Evolutionary conservation across 2,113 vertebrate species (phyloP).

Genomic region (Neopipo cinnamomea): DNA sequence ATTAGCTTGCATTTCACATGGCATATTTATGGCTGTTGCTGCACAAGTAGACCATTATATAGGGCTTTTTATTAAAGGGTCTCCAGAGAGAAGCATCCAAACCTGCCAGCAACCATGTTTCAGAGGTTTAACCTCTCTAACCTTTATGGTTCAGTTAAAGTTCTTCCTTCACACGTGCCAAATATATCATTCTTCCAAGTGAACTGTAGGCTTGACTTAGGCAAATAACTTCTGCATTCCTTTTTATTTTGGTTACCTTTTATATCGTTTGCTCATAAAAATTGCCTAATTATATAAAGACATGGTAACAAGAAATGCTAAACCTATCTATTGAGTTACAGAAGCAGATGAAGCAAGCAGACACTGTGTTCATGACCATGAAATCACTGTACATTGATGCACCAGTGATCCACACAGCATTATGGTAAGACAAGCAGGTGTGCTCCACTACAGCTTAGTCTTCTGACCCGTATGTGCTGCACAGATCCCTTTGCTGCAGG

Average conservation of each 20-base stretch:
- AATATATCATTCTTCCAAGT: neutral
- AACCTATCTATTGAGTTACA: neutral
- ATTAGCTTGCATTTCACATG: conserved; percentile 33
- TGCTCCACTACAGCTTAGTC: neutral
- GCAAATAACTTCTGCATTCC: neutral
- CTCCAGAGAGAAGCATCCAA: neutral
- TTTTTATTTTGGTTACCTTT: neutral
- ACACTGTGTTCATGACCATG: neutral
- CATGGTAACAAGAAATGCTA: neutral
- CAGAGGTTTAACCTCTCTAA: conserved; percentile 13
- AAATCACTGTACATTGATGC: neutral
- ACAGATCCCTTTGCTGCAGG: neutral
- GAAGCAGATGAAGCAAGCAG: neutral
- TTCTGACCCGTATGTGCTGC: neutral
- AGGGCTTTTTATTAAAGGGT: neutral
- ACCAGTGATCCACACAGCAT: neutral
- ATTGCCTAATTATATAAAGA: neutral
- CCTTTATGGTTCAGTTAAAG: conserved; percentile 14
- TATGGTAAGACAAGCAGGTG: rapidly evolving
- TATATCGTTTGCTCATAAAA: neutral
- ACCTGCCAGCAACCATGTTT: conserved; percentile 13
- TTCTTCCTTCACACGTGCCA: neutral
- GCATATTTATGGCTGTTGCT: neutral
- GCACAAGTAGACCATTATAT: neutral
- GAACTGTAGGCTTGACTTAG: neutral